phyloP scores from a whole-genome alignment of 1,140 invertebrate genomes.

The Cylas formicarius region DNA sequence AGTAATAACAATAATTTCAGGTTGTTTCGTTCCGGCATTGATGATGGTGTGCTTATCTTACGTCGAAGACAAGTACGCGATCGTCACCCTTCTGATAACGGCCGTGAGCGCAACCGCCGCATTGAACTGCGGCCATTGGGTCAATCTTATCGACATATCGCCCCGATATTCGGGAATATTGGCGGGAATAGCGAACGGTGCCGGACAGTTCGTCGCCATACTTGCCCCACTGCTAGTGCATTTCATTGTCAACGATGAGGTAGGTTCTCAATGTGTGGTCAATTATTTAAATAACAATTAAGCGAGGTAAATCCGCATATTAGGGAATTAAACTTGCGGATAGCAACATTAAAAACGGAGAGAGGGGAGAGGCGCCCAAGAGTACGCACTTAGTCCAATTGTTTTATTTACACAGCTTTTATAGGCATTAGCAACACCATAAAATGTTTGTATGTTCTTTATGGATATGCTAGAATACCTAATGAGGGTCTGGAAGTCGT shows the following conservation, averaged over 20 bases:
- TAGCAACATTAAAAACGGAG: no score
- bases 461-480: no score
- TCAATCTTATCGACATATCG: constrained; percentile 66
- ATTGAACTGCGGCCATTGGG: constrained; percentile 58
- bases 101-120: constrained; percentile 70
- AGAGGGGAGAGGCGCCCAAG: no score
- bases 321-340: no score
- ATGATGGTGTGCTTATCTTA: constrained; percentile 50
- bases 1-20: constrained; percentile 39
- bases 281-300: no score
- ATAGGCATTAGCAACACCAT: no score
- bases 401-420: no score
- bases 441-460: no score
- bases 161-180: constrained; percentile 62
- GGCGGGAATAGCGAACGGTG: constrained; percentile 70
- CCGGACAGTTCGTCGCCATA: constrained; percentile 63
- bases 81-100: constrained; percentile 50
- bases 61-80: constrained; percentile 48
- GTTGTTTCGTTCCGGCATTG: constrained; percentile 50
- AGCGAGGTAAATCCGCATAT: constrained; percentile 24
- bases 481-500: no score
- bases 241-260: constrained; percentile 53
- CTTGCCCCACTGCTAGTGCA: constrained; percentile 61
- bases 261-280: no score
- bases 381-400: no score